Evolutionary conservation across 2,797 vertebrate species (phyloP).

Genomic region (Micrastur ruficollis): DNA sequence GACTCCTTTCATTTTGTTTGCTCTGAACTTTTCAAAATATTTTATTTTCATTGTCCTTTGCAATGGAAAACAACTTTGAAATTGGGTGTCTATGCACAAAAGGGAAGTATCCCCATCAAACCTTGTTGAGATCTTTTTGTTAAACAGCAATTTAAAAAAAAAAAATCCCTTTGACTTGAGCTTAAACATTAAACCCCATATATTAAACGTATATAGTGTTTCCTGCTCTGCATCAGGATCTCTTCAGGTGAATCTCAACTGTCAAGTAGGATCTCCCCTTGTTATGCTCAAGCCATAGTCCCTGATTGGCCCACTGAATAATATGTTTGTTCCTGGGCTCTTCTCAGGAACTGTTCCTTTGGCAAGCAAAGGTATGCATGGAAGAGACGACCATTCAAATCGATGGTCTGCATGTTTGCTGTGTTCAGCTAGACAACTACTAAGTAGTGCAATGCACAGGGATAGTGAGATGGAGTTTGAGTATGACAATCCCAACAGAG

Average conservation of each 20-base stretch:
- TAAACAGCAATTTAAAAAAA: not conserved
- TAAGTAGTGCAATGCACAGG: not conserved
- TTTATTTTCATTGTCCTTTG: not conserved
- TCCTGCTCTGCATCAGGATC: not conserved
- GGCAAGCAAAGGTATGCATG: not conserved
- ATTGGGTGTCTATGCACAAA: not conserved
- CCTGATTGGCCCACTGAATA: not conserved
- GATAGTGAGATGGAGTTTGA: not conserved
- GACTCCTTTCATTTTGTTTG: not conserved
- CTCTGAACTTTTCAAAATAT: not conserved
- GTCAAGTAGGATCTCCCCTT: not conserved
- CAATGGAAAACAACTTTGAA: not conserved
- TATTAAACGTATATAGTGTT: not conserved
- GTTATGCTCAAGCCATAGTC: not conserved
- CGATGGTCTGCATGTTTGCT: not conserved
- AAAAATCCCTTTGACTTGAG: not conserved
- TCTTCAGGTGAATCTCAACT: not conserved
- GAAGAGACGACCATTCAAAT: not conserved
- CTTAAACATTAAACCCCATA: not conserved
- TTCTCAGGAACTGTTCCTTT: not conserved
- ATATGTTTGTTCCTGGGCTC: not conserved
- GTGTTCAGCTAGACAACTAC: not conserved
- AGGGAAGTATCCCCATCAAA: not conserved
- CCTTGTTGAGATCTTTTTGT: not conserved
- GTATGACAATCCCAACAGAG: not conserved